A percentile compares a stretch with the other conserved stretches of the same genome.
Evolutionary conservation across 2,113 vertebrate genomes (phyloP).

Genomic region (Nycticorax nycticorax): DNA sequence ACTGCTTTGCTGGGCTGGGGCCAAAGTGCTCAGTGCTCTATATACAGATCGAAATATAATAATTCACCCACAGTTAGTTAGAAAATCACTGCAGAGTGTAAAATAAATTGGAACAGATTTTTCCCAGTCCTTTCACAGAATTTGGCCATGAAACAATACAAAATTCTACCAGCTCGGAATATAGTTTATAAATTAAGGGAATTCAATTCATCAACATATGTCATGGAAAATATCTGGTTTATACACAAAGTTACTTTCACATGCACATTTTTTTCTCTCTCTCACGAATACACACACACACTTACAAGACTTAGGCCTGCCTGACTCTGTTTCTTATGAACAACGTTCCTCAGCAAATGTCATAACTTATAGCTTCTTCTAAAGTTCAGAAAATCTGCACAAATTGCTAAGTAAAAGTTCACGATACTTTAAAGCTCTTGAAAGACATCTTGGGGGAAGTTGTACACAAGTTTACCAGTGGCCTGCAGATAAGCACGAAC

Average conservation of each 20-base stretch:
- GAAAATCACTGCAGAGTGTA: constrained; percentile 26
- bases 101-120: constrained; percentile 59
- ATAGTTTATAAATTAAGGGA: constrained; percentile 31
- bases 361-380: neutral
- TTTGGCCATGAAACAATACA: neutral
- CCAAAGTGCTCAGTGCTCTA: constrained; percentile 16
- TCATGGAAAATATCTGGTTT: constrained; percentile 47
- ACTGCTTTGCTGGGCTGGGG: constrained; percentile 43
- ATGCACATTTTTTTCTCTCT: neutral
- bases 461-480: neutral
- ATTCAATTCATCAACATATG: constrained; percentile 29
- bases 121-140: constrained; percentile 12
- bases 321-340: neutral
- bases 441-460: neutral
- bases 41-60: constrained; percentile 46
- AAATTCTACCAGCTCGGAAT: constrained; percentile 34
- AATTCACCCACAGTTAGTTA: constrained; percentile 35
- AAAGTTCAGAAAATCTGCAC: neutral
- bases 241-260: constrained; percentile 33
- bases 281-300: neutral
- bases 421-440: neutral
- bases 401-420: constrained; percentile 30
- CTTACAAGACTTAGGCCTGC: neutral
- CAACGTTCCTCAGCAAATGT: neutral
- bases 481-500: constrained; percentile 27